Evolutionary conservation across 2,113 vertebrate genomes (phyloP).

Genomic region (Triplophysa rosa): DNA sequence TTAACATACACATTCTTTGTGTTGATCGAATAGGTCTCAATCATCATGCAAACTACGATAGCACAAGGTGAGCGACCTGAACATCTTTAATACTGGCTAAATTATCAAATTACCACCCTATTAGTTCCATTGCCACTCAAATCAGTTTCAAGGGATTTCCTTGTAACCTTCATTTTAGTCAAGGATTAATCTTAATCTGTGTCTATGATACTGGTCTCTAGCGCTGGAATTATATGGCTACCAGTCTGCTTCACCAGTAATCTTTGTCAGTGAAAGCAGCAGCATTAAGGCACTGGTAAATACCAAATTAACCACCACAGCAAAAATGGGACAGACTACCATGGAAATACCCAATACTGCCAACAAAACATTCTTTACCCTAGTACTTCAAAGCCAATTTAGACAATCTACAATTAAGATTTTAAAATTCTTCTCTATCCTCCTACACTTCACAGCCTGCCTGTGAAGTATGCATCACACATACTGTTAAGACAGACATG

Average conservation of each 20-base stretch:
- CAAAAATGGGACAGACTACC: conserved; percentile 2
- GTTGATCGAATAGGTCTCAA: neutral
- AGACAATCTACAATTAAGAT: neutral
- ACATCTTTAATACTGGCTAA: neutral
- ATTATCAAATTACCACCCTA: neutral
- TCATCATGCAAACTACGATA: neutral
- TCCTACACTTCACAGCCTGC: conserved; percentile 7
- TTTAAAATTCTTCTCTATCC: neutral
- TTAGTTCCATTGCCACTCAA: neutral
- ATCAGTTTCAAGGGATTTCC: neutral
- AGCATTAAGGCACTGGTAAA: conserved; percentile 38
- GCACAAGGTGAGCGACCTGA: neutral
- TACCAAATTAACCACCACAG: conserved; percentile 49
- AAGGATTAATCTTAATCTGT: neutral
- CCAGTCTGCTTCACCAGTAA: conserved; percentile 31
- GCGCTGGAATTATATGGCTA: neutral
- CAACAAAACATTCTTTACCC: neutral
- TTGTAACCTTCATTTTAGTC: conserved; percentile 8
- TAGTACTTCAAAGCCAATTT: neutral
- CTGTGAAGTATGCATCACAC: neutral
- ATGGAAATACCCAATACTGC: neutral
- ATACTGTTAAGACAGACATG: neutral
- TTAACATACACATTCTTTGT: neutral
- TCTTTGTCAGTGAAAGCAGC: conserved; percentile 48
- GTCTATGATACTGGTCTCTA: neutral